Percentiles rank a stretch among this genome's conserved stretches.
Conservation (phyloP, 2,888 invertebrate species). For the Lamellibrachia satsuma region DNA sequence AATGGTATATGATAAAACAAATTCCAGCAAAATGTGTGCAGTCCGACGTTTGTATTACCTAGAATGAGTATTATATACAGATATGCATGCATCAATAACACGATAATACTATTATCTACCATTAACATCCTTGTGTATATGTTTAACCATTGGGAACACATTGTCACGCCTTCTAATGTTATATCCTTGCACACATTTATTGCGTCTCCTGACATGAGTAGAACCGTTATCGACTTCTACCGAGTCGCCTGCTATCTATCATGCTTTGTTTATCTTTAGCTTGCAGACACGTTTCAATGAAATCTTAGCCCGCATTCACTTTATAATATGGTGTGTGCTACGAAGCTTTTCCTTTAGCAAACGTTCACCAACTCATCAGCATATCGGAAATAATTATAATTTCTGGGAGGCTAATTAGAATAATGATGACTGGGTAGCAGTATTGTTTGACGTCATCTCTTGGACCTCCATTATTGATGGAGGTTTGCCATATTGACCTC, state of each 20-base stretch:
- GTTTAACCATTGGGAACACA: neutral
- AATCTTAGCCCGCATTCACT: neutral
- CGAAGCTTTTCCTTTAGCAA: neutral
- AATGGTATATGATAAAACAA: neutral
- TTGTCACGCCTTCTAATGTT: neutral
- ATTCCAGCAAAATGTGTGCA: neutral
- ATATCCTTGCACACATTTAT: neutral
- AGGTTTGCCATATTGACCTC: neutral
- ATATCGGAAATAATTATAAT: neutral
- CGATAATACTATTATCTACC: neutral
- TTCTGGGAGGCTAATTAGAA: no score
- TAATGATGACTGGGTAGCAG: no score
- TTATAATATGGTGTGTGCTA: neutral
- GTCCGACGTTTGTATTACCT: neutral
- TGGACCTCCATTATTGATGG: neutral
- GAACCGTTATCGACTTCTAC: neutral
- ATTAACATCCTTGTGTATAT: neutral
- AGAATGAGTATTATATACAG: neutral
- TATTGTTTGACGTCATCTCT: neutral
- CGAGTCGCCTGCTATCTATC: no score
- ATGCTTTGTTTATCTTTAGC: neutral
- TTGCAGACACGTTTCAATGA: neutral
- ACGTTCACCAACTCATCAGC: neutral
- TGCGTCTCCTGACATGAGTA: neutral
- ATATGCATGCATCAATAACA: neutral